Conservation (phyloP, 2,888 invertebrate species). For the Heliconius sara region DNA sequence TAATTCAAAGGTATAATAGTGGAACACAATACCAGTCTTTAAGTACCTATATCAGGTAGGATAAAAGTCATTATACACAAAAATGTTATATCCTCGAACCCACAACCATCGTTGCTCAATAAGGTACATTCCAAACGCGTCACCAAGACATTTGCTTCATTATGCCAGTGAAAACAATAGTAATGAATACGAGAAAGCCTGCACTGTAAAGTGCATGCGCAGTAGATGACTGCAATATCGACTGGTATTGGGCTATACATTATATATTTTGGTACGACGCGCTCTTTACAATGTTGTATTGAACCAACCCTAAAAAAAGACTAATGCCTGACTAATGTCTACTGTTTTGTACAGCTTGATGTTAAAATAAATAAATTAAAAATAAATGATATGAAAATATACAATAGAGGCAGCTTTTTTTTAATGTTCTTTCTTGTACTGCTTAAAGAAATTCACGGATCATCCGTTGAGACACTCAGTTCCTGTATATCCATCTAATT, state of each 20-base stretch:
- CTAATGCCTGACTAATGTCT: no score
- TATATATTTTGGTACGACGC: background rate
- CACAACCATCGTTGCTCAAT: background rate
- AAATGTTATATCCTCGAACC: background rate
- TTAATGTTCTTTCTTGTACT: no score
- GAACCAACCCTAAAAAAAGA: background rate
- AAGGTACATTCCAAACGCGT: background rate
- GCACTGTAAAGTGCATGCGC: constrained; percentile 32
- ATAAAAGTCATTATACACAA: background rate
- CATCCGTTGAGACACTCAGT: no score
- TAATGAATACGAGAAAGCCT: constrained; percentile 14
- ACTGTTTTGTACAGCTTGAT: no score
- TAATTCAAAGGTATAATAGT: no score
- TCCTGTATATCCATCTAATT: no score
- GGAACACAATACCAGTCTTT: background rate
- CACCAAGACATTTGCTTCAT: background rate
- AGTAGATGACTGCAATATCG: constrained; percentile 14
- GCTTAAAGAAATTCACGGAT: no score
- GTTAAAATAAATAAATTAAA: no score
- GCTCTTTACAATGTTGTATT: background rate
- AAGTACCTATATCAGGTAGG: background rate
- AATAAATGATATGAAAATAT: no score
- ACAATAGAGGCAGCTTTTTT: no score
- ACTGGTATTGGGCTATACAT: background rate
- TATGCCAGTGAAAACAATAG: background rate